A percentile compares a stretch with the other conserved stretches of the same genome.
Conservation (phyloP, 2,113 vertebrate species). For the Zapus hudsonius region DNA sequence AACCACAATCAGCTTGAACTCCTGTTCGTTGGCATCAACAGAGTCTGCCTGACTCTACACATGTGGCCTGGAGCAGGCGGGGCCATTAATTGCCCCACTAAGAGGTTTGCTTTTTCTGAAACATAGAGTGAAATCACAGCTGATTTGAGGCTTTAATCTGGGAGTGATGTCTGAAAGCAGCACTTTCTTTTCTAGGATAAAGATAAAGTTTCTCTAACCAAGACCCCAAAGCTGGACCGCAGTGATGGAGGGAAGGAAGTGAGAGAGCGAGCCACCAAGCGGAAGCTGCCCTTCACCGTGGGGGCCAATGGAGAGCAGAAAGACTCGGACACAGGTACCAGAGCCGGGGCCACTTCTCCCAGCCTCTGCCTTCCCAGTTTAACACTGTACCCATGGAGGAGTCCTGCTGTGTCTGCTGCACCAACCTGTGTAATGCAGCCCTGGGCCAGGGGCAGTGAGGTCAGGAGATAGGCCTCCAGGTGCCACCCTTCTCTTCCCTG, state of each 20-base stretch:
- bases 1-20: background rate
- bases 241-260: conserved; percentile 98
- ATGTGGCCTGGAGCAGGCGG: background rate
- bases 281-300: conserved; percentile 97
- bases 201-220: conserved; percentile 99
- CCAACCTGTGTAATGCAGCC: background rate
- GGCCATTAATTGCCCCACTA: background rate
- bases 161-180: conserved; percentile 26
- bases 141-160: background rate
- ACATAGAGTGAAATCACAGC: background rate
- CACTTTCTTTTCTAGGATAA: conserved; percentile 91
- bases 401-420: background rate
- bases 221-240: conserved; percentile 98
- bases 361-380: background rate
- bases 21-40: background rate
- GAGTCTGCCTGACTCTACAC: background rate
- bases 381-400: too few relatives aligned
- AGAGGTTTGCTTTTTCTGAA: background rate
- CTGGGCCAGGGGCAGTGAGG: background rate
- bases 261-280: conserved; percentile 97
- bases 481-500: background rate
- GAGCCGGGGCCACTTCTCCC: background rate
- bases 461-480: background rate
- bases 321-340: conserved; percentile 97
- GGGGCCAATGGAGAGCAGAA: conserved; percentile 99